Base-by-base conservation (phyloP, 2,113 vertebrate species). In the Antechinus flavipes region DNA sequence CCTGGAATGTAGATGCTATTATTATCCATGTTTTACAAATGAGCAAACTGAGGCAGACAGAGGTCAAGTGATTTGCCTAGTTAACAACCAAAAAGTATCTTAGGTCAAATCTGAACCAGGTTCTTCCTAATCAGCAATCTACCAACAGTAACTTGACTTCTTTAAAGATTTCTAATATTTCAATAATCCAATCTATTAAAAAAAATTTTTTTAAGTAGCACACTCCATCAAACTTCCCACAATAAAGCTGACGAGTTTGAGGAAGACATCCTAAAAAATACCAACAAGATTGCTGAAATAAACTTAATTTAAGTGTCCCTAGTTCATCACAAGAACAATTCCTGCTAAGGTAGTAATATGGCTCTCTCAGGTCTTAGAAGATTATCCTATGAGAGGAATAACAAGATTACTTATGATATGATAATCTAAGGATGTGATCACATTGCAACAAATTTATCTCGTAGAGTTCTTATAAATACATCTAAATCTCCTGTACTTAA, bases 301-400 rank as follows among this genome's bases (percentile, higher is more conserved):
- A 90, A 27, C 25, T 30, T 47, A 90, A 27, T 11, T 30, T 47
- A n/a, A n/a, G 27, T 50, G 24, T 50, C 90, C 10, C 49, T n/a
- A 90, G 26, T 90, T 24, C 4, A 2, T 47, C 90, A 90, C 24
- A 90, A 25, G 14, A 49, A 50, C 90, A 90, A 30, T 90, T 49
- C 46, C 90, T 49, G 90, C 46, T 94, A 55, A 91, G 30, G 42
- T 16, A 61, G 93, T 49, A 91, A 35, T 68, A 22, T 22, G 49
- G 93, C 90, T 94, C 90, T 35, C 26, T 91, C 50, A 50, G 46
- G 54, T 50, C 22, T 58, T 46, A 58, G 42, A 93, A 90, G 84
- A 91, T 90, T 94, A 47, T 58, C 54, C 54, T 49, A n/a, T 42
- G 84, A 90, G 56, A 56, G 9, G 55, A 91, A 94, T 90, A 94